Base-by-base conservation (phyloP, 2,113 vertebrate species). In the Azemiops feae region DNA sequence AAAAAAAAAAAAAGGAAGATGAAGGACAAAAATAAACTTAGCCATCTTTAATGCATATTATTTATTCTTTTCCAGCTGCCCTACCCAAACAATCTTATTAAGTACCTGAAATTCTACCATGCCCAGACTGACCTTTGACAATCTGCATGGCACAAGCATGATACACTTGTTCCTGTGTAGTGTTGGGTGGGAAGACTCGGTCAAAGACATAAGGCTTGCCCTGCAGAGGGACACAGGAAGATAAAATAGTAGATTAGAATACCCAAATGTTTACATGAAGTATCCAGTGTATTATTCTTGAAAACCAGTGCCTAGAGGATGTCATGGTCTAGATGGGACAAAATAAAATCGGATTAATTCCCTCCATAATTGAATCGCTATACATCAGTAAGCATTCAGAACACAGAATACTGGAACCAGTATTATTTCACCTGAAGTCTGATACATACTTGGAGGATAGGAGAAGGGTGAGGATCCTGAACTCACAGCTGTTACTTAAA, bases 111-210 rank as follows among this genome's bases (percentile, higher is more conserved):
- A 89, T 30, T 69, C 10, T 25, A 6, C 25, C 4, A 60, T 95
- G 11, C 1, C 1, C 1, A 18, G 3, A 92, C 97, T 98, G 96
- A 99, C 99, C 99, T 98, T 98, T 99, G 93, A 99, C 99, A 87
- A 99, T 99, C 96, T 99, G 98, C 97, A 99, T 99, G 97, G 99
- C 99, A 27, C 98, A 99, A 7, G 98, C 97, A 85, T 98, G 98
- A 96, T 99, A 99, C 87, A 99, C 98, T 96, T 99, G 98, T 89
- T 99, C 98, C 97, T 99, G 99, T n/a, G 98, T 98, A 60, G 98
- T 98, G 97, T 98, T 99, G 9, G 98, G 98, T 25, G 98, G 98
- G 92, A 99, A 99, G 50, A 99, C 99, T 30, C 98, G 97, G 95
- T 99, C 99, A 92, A 99, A 99, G 27, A 97, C 98, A 47, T 98